Evolutionary conservation across 92 coral and sea anemone species (phyloP), one percentile per base, ranked within the genome.

Genomic region (Phenganax stokvisi): DNA sequence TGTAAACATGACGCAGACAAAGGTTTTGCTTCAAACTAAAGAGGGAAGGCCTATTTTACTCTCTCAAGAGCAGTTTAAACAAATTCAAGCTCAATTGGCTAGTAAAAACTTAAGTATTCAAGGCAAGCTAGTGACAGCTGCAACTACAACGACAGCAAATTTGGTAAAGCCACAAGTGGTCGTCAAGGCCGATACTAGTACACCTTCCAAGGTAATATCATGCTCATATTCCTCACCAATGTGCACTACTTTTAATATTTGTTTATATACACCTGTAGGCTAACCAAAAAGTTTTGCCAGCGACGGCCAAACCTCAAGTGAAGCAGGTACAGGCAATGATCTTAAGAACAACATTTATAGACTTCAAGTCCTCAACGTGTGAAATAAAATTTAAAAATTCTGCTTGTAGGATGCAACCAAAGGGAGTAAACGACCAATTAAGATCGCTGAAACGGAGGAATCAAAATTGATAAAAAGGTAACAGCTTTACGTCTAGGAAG

Each of bases 21-120:
- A 67, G 67, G 82, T 78, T 51, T 64, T 78, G 58, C 75, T 83
- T 9, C 92, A 92, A 69, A 83, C 97, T 57, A 92, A 92, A 47
- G 97, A 94, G 74, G 90, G 97, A 27, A 89, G 92, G 75, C 98
- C 92, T 82, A 94, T 94, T 29, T 87, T 97, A 12, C 89, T 88
- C 0, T 93, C 92, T 72, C 98, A 94, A 70, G 90, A 92, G 2
- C 98, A 94, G 84, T 83, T 94, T 47, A 90, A 87, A 59, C 92
- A 92, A 65, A 82, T 94, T 64, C 98, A 94, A 54, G 77, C 82
- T 7, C 97, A 91, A 15, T 47, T 90, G 80, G 63, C 91, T 68
- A 76, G 83, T 83, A 57, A 84, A 61, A 60, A 56, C 75, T 73
- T 37, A 29, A 70, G 30, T 65, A 84, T 44, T 47, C 85, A 67